These are phyloP conservation scores for Pyrgilauda ruficollis DNA, from an alignment of 2,113 vertebrate genomes.

Conservation along the genomic window DNA sequence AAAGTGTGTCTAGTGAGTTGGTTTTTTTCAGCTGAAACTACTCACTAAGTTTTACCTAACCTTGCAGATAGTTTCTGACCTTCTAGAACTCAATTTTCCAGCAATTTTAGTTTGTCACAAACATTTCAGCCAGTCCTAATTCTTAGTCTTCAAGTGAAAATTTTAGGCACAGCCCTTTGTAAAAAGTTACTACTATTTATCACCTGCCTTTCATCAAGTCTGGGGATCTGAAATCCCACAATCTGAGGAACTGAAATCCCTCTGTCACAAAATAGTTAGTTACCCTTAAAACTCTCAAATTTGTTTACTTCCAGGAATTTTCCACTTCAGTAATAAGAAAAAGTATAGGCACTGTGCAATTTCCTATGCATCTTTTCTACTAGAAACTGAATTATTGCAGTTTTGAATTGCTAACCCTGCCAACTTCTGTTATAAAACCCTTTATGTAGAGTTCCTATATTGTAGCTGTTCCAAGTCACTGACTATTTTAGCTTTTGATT, in stretches of 20 bases:
- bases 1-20: not conserved
- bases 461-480: not conserved
- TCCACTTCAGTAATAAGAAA: not conserved
- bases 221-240: not conserved
- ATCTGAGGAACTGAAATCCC: not conserved
- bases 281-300: not conserved
- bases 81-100: not conserved
- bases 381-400: not conserved
- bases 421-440: not conserved
- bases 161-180: not conserved
- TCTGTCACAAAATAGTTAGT: not conserved
- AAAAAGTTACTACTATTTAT: not conserved
- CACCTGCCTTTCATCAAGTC: not conserved
- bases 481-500: not conserved
- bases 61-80: not conserved
- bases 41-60: not conserved
- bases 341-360: not conserved
- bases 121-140: not conserved
- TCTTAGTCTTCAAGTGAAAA: not conserved
- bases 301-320: constrained; percentile 8
- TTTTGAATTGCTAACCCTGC: not conserved
- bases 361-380: not conserved
- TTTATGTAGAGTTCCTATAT: not conserved
- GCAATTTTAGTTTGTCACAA: not conserved
- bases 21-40: not conserved